phyloP scores from a whole-genome alignment of 2,797 vertebrate species.

The Micromesistius poutassou region DNA sequence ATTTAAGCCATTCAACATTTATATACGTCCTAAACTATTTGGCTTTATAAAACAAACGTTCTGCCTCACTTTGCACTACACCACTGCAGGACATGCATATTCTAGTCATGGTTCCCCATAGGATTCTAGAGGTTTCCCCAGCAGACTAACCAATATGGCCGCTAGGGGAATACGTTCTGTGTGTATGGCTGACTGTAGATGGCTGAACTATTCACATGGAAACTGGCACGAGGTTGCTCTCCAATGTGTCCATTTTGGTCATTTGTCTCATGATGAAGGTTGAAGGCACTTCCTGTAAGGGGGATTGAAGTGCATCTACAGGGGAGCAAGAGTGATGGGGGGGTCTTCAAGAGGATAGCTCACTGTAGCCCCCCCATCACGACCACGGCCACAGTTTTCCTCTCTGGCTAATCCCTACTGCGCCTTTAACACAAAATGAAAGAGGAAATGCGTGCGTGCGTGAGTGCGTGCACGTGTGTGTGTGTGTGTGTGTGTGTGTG shows the following conservation, averaged over 20 bases:
- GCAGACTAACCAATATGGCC: no score
- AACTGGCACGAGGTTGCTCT: background rate
- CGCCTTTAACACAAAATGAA: background rate
- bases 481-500: constrained; percentile 21
- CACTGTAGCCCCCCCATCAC: background rate
- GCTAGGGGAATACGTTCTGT: background rate
- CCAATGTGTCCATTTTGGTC: background rate
- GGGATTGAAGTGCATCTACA: no score
- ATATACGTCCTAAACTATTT: no score
- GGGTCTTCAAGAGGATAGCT: no score
- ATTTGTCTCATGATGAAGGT: background rate
- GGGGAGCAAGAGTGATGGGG: background rate
- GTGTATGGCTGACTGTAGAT: background rate
- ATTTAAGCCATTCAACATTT: no score
- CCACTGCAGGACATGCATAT: no score
- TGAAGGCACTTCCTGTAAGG: background rate
- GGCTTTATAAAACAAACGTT: no score
- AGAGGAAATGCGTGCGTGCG: background rate
- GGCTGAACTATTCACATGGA: no score
- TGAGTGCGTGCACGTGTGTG: constrained; percentile 13
- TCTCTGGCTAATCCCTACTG: background rate
- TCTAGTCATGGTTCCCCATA: no score
- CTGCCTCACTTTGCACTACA: no score
- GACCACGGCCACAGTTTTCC: background rate
- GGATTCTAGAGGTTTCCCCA: no score